Base-by-base conservation (phyloP, 2,113 vertebrate species). In the Cephalophus harveyi region DNA sequence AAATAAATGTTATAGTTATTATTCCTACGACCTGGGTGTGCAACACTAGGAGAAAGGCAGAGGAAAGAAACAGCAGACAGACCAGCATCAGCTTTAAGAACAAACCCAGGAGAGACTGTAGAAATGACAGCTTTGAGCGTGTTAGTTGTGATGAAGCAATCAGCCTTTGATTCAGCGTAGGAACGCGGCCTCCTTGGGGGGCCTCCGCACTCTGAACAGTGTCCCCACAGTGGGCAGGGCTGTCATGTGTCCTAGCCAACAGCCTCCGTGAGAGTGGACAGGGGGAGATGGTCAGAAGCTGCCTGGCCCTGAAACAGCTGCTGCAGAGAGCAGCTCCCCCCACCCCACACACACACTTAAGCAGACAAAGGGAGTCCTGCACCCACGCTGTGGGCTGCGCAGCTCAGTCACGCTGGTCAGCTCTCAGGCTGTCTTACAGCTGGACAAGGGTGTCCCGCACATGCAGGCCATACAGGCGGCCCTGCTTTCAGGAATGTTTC, bases 281-380 rank as follows among this genome's bases (percentile, higher is more conserved):
- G 59, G 91, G 28, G 71, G 16, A 76, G 40, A 67, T 52, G 97
- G 96, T 97, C 93, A 94, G 86, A 93, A 97, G 97, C 93, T 87
- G 93, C 60, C 91, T 1, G 11, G 67, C 48, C 46, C 95, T 36
- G 59, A 97, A 96, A 94, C 27, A 74, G 95, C 40, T 55, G 43
- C 88, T 36, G 30, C 50, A 93, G 85, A 97, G 97, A 83, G 85
- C 50, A 50, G 0, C 33, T 15, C 0, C 21, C 48, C 6, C 0
- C 9, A 0, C 48, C 9, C 0, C 4, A 5, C 30, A 6, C 10
- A 40, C n/a, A 23, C 21, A 60, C 46, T 40, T 13, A 25, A 52
- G 86, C 87, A 98, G 98, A 99, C 98, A 99, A 98, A 74, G 43
- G 76, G 59, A 86, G 57, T 17, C 87, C 1, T 2, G 2, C 23